Evolutionary conservation across 2,113 vertebrate species (phyloP).

Genomic region (Eolophus roseicapilla): DNA sequence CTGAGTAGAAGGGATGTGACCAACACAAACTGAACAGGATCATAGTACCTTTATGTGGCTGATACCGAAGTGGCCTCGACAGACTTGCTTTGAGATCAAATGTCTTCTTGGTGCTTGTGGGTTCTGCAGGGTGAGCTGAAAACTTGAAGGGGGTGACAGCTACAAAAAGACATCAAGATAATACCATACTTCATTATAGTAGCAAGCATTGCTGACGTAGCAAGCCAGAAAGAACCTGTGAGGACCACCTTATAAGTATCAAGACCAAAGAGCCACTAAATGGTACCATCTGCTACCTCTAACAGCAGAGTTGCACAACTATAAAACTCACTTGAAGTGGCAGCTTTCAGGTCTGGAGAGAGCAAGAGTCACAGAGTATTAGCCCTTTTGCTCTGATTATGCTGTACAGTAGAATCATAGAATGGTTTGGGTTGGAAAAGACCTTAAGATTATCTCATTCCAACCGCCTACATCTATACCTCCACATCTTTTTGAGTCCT

Average conservation of each 20-base stretch:
- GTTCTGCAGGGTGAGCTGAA: constrained; percentile 47
- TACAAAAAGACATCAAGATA: constrained; percentile 38
- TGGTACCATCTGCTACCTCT: background rate
- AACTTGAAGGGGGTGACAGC: constrained; percentile 81
- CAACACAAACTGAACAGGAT: background rate
- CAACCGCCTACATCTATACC: background rate
- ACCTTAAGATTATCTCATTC: background rate
- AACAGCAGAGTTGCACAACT: background rate
- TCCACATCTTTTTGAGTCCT: background rate
- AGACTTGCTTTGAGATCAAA: constrained; percentile 96
- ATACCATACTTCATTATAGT: background rate
- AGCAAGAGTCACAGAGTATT: background rate
- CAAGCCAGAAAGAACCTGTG: background rate
- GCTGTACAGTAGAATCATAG: background rate
- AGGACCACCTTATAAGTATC: background rate
- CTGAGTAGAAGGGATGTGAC: background rate
- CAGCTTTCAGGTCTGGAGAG: background rate
- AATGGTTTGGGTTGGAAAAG: background rate
- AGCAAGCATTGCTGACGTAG: background rate
- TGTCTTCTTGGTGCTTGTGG: constrained; percentile 79
- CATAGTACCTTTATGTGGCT: constrained; percentile 86
- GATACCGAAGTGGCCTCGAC: constrained; percentile 86
- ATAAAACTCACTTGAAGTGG: background rate
- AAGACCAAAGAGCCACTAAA: background rate
- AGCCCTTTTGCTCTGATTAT: background rate